Evolutionary conservation across 2,797 vertebrate genomes (phyloP), one percentile per base, ranked within the genome.

Genomic region (Phoxinus dragarum): DNA sequence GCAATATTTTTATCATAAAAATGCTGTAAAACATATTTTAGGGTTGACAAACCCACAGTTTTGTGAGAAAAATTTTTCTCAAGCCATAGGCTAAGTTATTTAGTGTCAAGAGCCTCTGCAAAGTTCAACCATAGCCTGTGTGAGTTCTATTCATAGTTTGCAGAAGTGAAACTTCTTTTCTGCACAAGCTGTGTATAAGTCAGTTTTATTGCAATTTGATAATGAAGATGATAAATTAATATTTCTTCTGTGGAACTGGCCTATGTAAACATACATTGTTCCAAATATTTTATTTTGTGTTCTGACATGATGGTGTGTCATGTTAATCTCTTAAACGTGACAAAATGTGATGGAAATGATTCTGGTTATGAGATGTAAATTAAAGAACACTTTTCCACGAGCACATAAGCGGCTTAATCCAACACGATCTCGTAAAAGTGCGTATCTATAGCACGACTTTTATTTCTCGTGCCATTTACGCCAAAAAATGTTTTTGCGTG

Each of bases 121-220:
- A 75, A 83, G 44, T 66, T 67, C 19, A 83, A 64, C 31, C 17
- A 38, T 49, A 52, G 11, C 27, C 44, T 54, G 21, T 1, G 36
- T 5, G 23, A 59, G 19, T 49, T 81, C 82, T 88, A 86, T 84
- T 86, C 47, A 75, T 27, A 87, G 69, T 61, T 47, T 42, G 38
- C 54, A 81, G 88, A 88, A 88, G 74, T 87, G 82, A 88, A 88
- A 87, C 82, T 74, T 36, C 31, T 34, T 64, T 86, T 84, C 31
- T 81, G 66, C 27, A 56, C 27, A 76, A 31, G 34, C 23, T 19
- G 23, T 64, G 6, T 40, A 14, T 23, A 36, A 7, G 16, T 38
- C 34, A 23, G 10, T 4, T 14, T 36, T 8, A 40, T 17, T 81
- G 67, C 36, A 71, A 40, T 42, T 52, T 40, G 36, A 80, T n/a